Conservation (phyloP, 2,113 vertebrate species). For the Rousettus leschenaultii region DNA sequence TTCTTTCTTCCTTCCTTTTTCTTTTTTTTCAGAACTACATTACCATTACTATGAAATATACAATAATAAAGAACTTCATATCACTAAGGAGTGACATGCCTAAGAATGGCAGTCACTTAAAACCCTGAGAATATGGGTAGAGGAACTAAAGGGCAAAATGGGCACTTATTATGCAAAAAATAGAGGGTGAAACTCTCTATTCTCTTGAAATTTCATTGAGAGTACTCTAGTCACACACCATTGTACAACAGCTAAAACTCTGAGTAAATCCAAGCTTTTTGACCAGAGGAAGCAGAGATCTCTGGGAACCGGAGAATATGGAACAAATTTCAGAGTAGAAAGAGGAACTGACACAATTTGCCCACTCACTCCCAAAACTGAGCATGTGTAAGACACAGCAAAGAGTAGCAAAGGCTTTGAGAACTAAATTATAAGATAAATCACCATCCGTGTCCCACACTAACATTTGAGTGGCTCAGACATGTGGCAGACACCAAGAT, state of each 20-base stretch:
- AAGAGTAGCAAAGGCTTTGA: neutral
- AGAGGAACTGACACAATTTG: neutral
- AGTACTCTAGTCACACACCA: neutral
- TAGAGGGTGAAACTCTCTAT: neutral
- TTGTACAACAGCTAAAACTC: neutral
- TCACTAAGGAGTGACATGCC: neutral
- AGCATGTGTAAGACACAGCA: neutral
- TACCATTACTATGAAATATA: neutral
- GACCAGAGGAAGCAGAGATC: neutral
- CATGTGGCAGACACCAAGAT: neutral
- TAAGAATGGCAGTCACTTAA: neutral
- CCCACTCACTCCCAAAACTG: neutral
- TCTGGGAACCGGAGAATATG: neutral
- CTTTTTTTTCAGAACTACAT: neutral
- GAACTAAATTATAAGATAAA: neutral
- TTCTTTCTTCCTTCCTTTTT: fast-evolving
- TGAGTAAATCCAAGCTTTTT: neutral
- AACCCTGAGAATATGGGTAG: neutral
- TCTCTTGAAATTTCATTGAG: neutral
- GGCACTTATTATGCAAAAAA: neutral
- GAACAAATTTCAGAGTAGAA: neutral
- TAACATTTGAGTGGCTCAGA: neutral
- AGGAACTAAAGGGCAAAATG: neutral
- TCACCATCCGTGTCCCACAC: neutral
- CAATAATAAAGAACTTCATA: neutral